Evolutionary conservation across 2,113 vertebrate species (phyloP).

Genomic region (Arizona elegans): DNA sequence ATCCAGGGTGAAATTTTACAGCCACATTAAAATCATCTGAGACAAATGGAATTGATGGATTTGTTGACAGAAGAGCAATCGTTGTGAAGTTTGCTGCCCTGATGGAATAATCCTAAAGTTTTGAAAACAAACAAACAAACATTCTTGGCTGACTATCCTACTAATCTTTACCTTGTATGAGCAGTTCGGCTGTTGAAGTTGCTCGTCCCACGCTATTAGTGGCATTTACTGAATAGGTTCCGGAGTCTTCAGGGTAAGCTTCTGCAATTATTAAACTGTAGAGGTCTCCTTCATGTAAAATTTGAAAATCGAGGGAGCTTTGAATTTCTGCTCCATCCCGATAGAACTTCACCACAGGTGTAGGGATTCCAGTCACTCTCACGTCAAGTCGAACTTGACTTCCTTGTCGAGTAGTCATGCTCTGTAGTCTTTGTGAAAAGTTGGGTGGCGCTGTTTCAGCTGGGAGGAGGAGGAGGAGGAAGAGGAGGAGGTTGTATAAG

Average conservation of each 20-base stretch:
- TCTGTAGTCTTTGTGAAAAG: slow-evolving; percentile 94
- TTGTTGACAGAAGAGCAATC: slow-evolving; percentile 1
- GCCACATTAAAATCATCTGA: neutral
- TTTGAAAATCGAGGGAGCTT: slow-evolving; percentile 95
- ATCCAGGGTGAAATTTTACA: neutral
- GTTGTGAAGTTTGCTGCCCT: neutral
- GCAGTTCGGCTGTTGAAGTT: slow-evolving; percentile 92
- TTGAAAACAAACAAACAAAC: neutral
- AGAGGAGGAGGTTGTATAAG: neutral
- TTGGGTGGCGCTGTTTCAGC: slow-evolving; percentile 91
- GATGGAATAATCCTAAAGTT: neutral
- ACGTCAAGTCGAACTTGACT: slow-evolving; percentile 93
- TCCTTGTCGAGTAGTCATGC: slow-evolving; percentile 89
- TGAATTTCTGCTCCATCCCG: slow-evolving; percentile 98
- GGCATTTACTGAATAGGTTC: slow-evolving; percentile 94
- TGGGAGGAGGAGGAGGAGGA: slow-evolving; percentile 50
- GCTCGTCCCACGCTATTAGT: slow-evolving; percentile 94
- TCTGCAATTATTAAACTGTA: slow-evolving; percentile 94
- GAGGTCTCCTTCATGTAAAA: slow-evolving; percentile 90
- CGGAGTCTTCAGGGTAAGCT: slow-evolving; percentile 94
- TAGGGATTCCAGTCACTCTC: slow-evolving; percentile 92
- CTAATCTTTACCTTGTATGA: slow-evolving; percentile 85
- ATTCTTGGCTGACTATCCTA: neutral
- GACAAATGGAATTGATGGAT: slow-evolving; percentile 19
- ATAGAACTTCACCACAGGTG: slow-evolving; percentile 96